Evolutionary conservation across 2,113 vertebrate genomes (phyloP), one percentile per base, ranked within the genome.

Genomic region (Echinops telfairi): DNA sequence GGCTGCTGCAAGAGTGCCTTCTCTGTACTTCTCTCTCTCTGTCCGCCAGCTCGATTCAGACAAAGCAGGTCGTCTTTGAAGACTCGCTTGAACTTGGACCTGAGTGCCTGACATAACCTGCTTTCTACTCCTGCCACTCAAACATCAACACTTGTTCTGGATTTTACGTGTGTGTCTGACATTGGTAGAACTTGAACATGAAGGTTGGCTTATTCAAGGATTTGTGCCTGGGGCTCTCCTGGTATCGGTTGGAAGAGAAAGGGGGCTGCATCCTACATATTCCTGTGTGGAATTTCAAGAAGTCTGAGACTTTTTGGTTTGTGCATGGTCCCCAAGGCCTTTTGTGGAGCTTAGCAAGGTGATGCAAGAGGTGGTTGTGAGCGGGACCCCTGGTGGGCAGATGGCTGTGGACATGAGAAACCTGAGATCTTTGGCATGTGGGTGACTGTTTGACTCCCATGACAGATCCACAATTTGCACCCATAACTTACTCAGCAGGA

Each of bases 171-270:
- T 75, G 1, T 19, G 25, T 75, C 8, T 29, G 36, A 25, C 22
- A 16, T 60, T 38, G 80, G 58, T 40, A 9, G 23, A n/a, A 23
- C 60, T 17, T 60, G 88, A 33, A 27, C 19, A 9, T 19, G 15
- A 0, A 9, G 27, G 10, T 9, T 60, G 1, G 5, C 16, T 11
- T 43, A 14, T 88, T 53, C 57, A 15, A 0, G 1, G 40, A 33
- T 4, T 62, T 88, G 79, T 31, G 71, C 17, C 70, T 57, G 23
- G 83, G 47, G 25, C 10, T 57, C 36, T 89, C 23, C 12, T 68
- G 31, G 38, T 70, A 23, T 53, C 5, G 47, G 47, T 53, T 53
- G 47, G 47, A 53, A 53, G 47, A 53, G 47, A 11, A 53, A 53
- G 47, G 47, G 5, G 47, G 47, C 47, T 57, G 40, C 33, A 43